These are phyloP conservation scores for Chirona hameri DNA, from an alignment of 2,888 invertebrate genomes.

Conservation along the genomic window DNA sequence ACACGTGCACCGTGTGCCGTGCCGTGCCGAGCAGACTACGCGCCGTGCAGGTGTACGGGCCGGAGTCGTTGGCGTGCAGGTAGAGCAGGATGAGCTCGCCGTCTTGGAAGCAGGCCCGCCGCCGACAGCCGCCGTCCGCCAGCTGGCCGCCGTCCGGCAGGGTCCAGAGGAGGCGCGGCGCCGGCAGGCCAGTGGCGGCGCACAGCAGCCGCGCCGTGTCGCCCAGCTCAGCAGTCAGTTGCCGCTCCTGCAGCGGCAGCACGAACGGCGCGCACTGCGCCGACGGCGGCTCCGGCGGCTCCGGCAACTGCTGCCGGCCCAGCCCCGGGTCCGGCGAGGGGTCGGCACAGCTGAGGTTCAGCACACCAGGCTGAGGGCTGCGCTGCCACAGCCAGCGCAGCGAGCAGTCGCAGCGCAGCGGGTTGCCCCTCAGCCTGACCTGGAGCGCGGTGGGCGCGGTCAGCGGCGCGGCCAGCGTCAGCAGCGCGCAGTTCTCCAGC, in stretches of 20 bases:
- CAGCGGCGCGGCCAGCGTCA: neutral
- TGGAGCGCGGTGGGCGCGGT: neutral
- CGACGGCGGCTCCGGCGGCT: neutral
- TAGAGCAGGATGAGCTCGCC: neutral
- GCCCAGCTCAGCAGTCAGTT: neutral
- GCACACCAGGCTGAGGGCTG: no score
- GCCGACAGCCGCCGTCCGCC: neutral
- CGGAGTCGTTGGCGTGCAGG: neutral
- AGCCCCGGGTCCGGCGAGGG: no score
- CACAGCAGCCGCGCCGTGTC: neutral
- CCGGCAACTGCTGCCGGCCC: no score
- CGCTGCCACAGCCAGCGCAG: neutral
- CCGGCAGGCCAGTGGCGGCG: neutral
- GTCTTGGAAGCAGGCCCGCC: neutral
- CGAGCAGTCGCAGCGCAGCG: slow-evolving; percentile 12
- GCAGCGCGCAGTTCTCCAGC: neutral
- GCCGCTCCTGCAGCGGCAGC: neutral
- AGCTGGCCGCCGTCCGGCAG: neutral
- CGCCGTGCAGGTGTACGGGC: neutral
- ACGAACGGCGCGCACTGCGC: neutral
- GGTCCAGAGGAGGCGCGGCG: neutral
- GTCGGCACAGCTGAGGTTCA: neutral
- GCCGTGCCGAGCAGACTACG: neutral
- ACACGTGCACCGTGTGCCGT: neutral
- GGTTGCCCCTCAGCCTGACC: neutral